Base-by-base conservation (phyloP, 2,888 invertebrate genomes). In the Volucella bombylans region DNA sequence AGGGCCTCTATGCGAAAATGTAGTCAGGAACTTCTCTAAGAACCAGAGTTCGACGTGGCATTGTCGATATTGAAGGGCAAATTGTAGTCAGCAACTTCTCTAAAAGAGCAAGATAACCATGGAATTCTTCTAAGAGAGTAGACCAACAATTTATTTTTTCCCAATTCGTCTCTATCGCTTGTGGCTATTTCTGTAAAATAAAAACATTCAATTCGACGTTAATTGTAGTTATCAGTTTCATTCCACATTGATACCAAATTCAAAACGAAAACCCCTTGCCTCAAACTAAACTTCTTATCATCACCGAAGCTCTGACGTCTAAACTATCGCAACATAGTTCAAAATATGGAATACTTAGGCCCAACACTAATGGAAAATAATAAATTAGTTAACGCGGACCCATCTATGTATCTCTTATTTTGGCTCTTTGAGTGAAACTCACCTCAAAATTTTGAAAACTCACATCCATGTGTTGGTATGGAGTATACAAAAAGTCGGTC, bases 261-360 rank as follows among this genome's bases (percentile, higher is more conserved):
- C 1, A 61, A 43, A 15, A 23, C 6, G 9, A 23, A 45, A 54
- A 45, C 54, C 43, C 57, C 69, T 38, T 43, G 15, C 47, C 18
- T 4, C 18, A 39, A 65, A 15, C 43, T 43, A 54, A 8, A 8
- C 23, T n/a, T 52, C 49, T 50, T 71, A 71, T 71, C 71, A 31
- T 10, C 39, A n/a, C 6, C n/a, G 0, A 14, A 12, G 38, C 57
- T 59, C 50, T 71, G 71, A 71, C 59, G 50, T 71, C 71, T 59
- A n/a, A n/a, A 50, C 41, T 49, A 39, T 61, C 59, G 57, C 9
- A 49, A 9, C 15, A 41, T 23, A 71, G 69, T 71, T 71, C 57
- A 41, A 41, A 59, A 49, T 12, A 2, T 12, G 10, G 45, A 39
- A 23, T 18, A 10, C 10, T 18, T 39, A 68, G 11, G 41, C 38